Base-by-base conservation (phyloP, 2,888 invertebrate species). In the Lycaena phlaeas region DNA sequence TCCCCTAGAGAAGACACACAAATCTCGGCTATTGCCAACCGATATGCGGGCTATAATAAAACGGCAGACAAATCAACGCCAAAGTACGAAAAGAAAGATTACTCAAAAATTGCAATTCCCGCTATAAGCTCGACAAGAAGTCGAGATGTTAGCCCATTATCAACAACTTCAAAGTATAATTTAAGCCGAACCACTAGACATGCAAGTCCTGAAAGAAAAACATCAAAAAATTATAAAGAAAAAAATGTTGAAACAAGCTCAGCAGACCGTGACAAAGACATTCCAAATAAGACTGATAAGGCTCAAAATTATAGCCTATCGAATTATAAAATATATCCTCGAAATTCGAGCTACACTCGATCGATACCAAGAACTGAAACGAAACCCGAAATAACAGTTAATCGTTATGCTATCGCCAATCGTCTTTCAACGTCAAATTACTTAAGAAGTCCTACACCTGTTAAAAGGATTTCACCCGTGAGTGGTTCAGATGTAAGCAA, bases 171-270 rank as follows among this genome's bases (percentile, higher is more conserved):
- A 27, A 81, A 79, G 57, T 85, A 82, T 46, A 70, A 67, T 53
- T 57, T 77, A 46, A 77, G 64, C 49, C 63, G 74, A 57, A 54
- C 75, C 41, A 73, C 87, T 12, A 70, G 86, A 44, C 85, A 84
- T 40, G 60, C 81, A 4, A 86, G 87, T 56, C 87, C 87, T 7
- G 86, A 82, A 14, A 76, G 81, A 51, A 72, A 69, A 64, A 56
- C 57, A 29, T 56, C 64, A 4, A 81, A 76, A 60, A 68, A 47
- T 49, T 68, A 57, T 44, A 79, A 76, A 68, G 76, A 77, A 43
- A 81, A 78, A 65, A 71, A 61, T 34, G 78, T 88, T 49, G 89
- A 89, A 59, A 77, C 86, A 9, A 89, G 88, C 59, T 86, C 88
- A 45, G 63, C 68, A 49, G 85, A 79, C 59, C 81, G 75, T 52